Percentiles rank a stretch among this genome's conserved stretches.
These are phyloP conservation scores for Pycnomerus fuliginosus DNA, from an alignment of 2,888 invertebrate species.

Conservation along the genomic window DNA sequence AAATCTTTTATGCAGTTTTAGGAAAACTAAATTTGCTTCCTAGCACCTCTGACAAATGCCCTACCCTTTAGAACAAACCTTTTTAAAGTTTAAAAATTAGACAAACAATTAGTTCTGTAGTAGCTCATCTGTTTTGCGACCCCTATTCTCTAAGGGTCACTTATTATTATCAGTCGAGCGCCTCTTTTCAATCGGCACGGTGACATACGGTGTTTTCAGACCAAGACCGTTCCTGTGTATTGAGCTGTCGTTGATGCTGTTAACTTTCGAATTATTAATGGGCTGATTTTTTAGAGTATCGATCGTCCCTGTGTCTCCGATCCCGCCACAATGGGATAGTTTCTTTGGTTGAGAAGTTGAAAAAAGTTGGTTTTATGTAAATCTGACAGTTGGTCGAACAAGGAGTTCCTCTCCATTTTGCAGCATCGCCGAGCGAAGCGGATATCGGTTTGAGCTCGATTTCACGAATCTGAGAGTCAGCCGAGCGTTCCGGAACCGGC, in stretches of 20 bases:
- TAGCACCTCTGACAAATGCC: too few relatives aligned
- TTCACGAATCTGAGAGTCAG: constrained; percentile 55
- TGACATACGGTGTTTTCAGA: constrained; percentile 34
- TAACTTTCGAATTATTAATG: constrained; percentile 9
- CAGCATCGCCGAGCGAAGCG: constrained; percentile 52
- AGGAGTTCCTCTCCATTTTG: constrained; percentile 51
- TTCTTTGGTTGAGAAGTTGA: constrained; percentile 5
- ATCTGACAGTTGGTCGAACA: constrained; percentile 48
- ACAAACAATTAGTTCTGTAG: constrained; percentile 25
- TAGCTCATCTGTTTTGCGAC: constrained; percentile 22
- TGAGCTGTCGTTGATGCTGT: constrained; percentile 16
- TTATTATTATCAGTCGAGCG: constrained; percentile 33
- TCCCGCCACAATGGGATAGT: constrained; percentile 1
- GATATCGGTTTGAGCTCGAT: constrained; percentile 53
- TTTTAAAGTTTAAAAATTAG: too few relatives aligned
- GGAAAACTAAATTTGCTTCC: too few relatives aligned
- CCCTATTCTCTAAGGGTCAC: constrained; percentile 24
- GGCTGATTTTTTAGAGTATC: background rate
- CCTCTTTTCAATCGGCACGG: constrained; percentile 34
- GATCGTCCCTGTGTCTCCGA: background rate
- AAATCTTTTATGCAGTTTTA: too few relatives aligned
- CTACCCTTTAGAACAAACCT: too few relatives aligned
- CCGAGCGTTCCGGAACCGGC: constrained; percentile 56
- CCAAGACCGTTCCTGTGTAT: constrained; percentile 9
- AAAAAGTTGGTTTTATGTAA: constrained; percentile 37